Evolutionary conservation across 2,888 invertebrate genomes (phyloP).

Genomic region (Pharmacophagus antenor): DNA sequence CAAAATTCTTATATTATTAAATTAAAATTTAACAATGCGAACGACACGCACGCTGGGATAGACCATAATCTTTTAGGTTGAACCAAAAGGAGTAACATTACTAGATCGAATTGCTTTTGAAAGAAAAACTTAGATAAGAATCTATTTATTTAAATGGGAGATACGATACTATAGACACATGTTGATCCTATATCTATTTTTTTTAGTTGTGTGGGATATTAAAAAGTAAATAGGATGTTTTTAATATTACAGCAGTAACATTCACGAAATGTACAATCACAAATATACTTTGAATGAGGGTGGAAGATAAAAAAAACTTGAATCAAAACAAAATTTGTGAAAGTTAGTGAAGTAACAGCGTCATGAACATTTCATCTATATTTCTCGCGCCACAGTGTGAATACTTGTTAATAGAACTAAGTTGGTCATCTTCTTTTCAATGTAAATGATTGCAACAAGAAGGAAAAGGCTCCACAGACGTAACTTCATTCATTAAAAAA

Average conservation of each 20-base stretch:
- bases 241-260: not conserved
- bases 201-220: not conserved
- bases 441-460: constrained; percentile 24
- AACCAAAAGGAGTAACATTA: too few relatives aligned
- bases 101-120: too few relatives aligned
- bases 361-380: constrained; percentile 29
- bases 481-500: constrained; percentile 16
- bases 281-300: constrained; percentile 5
- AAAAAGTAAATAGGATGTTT: not conserved
- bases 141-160: too few relatives aligned
- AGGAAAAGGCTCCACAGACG: constrained; percentile 15
- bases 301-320: constrained; percentile 18
- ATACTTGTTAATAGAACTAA: constrained; percentile 29
- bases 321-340: constrained; percentile 31
- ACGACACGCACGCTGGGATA: too few relatives aligned
- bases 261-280: not conserved
- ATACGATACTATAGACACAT: too few relatives aligned
- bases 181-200: too few relatives aligned
- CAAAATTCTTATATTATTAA: too few relatives aligned
- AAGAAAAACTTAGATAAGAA: too few relatives aligned
- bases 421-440: constrained; percentile 24
- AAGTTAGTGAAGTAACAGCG: constrained; percentile 26
- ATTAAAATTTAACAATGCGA: too few relatives aligned
- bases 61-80: too few relatives aligned
- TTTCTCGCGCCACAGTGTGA: constrained; percentile 29